These are phyloP conservation scores for Camelus bactrianus DNA, from an alignment of 2,113 vertebrate genomes.

Conservation along the genomic window DNA sequence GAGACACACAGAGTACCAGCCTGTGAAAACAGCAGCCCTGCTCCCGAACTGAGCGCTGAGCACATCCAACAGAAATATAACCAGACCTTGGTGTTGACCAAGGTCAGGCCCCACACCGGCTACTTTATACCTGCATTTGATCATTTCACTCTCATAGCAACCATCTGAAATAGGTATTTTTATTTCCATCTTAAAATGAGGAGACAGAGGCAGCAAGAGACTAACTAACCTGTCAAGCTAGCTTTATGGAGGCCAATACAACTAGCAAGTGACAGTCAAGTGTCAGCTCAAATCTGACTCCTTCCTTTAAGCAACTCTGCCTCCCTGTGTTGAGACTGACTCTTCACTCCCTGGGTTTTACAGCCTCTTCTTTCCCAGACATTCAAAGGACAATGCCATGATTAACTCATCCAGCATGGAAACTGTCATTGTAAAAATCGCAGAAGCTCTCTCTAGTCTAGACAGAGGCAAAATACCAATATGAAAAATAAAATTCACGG, in stretches of 20 bases:
- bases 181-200: conserved; percentile 58
- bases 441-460: neutral
- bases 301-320: conserved; percentile 51
- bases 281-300: neutral
- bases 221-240: conserved; percentile 24
- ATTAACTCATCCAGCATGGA: neutral
- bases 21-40: neutral
- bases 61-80: neutral
- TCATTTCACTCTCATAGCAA: neutral
- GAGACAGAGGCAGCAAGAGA: neutral
- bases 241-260: neutral
- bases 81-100: neutral
- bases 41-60: neutral
- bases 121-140: neutral
- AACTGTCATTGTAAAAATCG: conserved; percentile 52
- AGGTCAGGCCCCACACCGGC: neutral
- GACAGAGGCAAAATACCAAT: neutral
- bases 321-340: conserved; percentile 7
- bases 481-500: conserved; percentile 39
- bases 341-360: neutral
- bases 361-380: neutral
- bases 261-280: neutral
- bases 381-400: conserved; percentile 19
- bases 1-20: neutral
- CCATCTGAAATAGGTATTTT: conserved; percentile 50